A percentile compares a stretch with the other conserved stretches of the same genome.
phyloP scores from a whole-genome alignment of 92 coral and sea anemone genomes.

The Galaxea fascicularis region DNA sequence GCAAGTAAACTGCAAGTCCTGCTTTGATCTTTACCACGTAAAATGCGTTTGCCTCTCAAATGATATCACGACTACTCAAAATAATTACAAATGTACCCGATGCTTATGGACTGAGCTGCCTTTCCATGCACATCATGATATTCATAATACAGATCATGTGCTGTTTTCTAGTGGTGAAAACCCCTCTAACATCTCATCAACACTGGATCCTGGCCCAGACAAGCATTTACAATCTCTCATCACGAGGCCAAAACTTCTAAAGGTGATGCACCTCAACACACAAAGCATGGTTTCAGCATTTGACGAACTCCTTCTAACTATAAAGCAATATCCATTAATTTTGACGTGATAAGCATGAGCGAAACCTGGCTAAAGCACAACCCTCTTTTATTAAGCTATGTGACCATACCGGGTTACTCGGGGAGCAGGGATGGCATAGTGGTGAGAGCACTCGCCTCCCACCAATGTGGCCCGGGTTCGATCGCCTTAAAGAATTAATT shows the following conservation, averaged over 20 bases:
- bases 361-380: slow-evolving; percentile 70
- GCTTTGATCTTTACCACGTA: not conserved
- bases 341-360: slow-evolving; percentile 25
- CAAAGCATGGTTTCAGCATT: slow-evolving; percentile 45
- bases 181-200: not conserved
- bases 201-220: no score
- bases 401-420: slow-evolving; percentile 53
- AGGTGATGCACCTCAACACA: no score
- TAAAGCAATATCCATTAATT: slow-evolving; percentile 59
- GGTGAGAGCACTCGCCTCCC: no score
- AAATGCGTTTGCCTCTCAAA: not conserved
- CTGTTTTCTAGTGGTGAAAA: not conserved
- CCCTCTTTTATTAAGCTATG: slow-evolving; percentile 44
- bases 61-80: not conserved
- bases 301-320: slow-evolving; percentile 47
- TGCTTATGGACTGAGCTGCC: not conserved
- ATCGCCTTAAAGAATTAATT: no score
- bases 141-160: not conserved
- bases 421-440: no score
- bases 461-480: no score
- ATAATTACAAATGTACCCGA: not conserved
- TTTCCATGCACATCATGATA: not conserved
- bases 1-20: not conserved
- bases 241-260: no score
- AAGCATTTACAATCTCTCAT: no score